These are phyloP conservation scores for Drosophila murphyi DNA, from an alignment of 1,140 invertebrate species.

Conservation along the genomic window DNA sequence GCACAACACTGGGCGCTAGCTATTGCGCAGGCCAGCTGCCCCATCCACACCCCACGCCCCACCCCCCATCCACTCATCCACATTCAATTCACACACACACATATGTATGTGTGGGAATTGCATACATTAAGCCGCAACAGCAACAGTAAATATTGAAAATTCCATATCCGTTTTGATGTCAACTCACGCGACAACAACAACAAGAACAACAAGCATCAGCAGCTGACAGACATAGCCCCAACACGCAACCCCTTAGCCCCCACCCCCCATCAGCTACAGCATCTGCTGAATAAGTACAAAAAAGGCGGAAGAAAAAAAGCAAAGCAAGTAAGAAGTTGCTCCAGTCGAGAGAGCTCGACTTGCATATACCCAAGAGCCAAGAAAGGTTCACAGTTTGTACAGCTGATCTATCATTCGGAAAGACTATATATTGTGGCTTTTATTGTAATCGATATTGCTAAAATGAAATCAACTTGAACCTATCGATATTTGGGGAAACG, in stretches of 20 bases:
- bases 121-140: constrained; percentile 68
- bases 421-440: too few species aligned
- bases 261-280: not conserved
- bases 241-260: not conserved
- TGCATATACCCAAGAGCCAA: too few species aligned
- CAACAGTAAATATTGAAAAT: constrained; percentile 79
- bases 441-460: too few species aligned
- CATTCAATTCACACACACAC: not conserved
- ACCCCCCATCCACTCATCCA: not conserved
- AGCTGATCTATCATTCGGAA: too few species aligned
- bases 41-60: not conserved
- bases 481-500: too few species aligned
- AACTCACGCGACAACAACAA: constrained; percentile 49
- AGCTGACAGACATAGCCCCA: constrained; percentile 10
- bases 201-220: constrained; percentile 19
- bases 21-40: constrained; percentile 42
- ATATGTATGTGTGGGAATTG: constrained; percentile 44
- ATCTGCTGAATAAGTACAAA: not conserved
- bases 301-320: not conserved
- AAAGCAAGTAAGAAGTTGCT: not conserved
- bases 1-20: constrained; percentile 28
- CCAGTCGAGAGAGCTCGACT: too few species aligned
- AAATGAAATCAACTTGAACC: too few species aligned
- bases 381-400: too few species aligned
- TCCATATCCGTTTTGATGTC: constrained; percentile 77